Percentiles rank a stretch among this genome's conserved stretches.
Conservation (phyloP, 2,888 invertebrate species). For the Parnassius smintheus region DNA sequence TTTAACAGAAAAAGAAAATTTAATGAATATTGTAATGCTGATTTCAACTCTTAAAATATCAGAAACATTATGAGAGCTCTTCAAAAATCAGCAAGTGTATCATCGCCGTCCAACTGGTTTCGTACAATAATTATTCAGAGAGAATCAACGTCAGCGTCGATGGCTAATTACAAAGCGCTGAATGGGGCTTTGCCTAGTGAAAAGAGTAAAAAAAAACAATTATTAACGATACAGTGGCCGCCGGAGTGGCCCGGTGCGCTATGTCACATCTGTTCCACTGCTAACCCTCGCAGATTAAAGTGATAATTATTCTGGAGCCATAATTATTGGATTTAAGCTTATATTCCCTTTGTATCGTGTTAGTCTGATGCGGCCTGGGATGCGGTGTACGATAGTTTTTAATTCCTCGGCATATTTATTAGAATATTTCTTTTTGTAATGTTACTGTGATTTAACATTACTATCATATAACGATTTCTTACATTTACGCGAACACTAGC, state of each 20-base stretch:
- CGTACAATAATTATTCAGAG: conserved; percentile 64
- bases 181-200: conserved; percentile 69
- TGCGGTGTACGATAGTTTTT: conserved; percentile 13
- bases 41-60: conserved; percentile 34
- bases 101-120: conserved; percentile 50
- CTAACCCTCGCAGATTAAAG: conserved; percentile 67
- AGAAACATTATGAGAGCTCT: conserved; percentile 41
- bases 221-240: conserved; percentile 78
- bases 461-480: too few relatives aligned
- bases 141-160: conserved; percentile 65
- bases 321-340: conserved; percentile 76
- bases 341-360: conserved; percentile 45
- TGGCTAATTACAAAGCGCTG: conserved; percentile 77
- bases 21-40: conserved; percentile 12
- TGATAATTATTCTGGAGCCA: conserved; percentile 75
- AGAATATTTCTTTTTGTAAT: too few relatives aligned
- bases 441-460: too few relatives aligned
- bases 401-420: conserved; percentile 7
- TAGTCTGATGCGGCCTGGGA: conserved; percentile 37
- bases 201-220: conserved; percentile 67
- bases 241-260: conserved; percentile 73
- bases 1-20: conserved; percentile 20
- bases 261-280: conserved; percentile 71
- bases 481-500: too few relatives aligned
- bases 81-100: conserved; percentile 34